Conservation (phyloP, 2,113 vertebrate species). For the Setophaga coronata region DNA sequence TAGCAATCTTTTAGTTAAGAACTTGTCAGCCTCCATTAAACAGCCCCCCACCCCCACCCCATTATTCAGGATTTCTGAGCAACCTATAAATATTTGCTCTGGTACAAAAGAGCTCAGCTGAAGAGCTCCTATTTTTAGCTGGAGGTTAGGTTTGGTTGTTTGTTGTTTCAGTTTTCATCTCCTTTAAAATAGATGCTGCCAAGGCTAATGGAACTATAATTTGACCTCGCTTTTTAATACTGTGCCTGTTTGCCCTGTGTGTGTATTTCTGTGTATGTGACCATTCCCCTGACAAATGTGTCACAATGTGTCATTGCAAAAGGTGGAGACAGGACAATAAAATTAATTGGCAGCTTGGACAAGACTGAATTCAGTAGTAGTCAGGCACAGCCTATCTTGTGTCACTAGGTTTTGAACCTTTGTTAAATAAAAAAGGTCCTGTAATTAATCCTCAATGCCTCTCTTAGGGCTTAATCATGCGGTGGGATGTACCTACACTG, state of each 20-base stretch:
- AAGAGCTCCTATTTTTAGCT: constrained; percentile 29
- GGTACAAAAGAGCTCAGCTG: not conserved
- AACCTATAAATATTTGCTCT: not conserved
- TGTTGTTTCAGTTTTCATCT: not conserved
- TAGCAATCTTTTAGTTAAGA: not conserved
- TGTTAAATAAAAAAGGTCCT: not conserved
- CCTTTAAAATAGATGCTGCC: not conserved
- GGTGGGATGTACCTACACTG: not conserved
- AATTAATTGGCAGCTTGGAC: not conserved
- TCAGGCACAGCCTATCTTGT: not conserved
- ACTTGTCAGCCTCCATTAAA: not conserved
- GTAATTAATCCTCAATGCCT: not conserved
- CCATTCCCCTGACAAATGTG: not conserved
- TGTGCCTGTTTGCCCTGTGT: not conserved
- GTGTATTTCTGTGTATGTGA: not conserved
- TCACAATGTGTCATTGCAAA: not conserved
- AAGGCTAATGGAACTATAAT: constrained; percentile 24
- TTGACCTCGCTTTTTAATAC: not conserved
- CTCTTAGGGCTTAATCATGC: not conserved
- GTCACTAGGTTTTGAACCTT: not conserved
- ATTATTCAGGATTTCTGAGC: constrained; percentile 18
- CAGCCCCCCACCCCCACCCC: too few species aligned
- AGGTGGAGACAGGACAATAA: not conserved
- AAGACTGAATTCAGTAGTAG: not conserved
- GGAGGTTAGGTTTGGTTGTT: not conserved